Base-by-base conservation (phyloP, 1,140 invertebrate genomes). In the Chlorops oryzae region DNA sequence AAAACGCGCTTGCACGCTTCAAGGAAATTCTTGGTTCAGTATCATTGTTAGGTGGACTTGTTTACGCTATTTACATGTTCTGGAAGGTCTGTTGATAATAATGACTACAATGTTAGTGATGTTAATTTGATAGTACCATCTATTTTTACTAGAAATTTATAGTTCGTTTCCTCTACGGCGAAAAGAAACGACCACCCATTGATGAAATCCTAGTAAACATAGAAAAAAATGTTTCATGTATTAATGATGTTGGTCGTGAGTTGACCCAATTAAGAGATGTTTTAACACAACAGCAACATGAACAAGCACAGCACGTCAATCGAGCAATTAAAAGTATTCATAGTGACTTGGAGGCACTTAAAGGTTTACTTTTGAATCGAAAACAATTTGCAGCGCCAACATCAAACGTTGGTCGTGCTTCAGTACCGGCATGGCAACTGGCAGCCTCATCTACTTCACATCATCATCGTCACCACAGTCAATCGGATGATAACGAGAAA, bases 351-450 rank as follows among this genome's bases (percentile, higher is more conserved):
- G 77, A 84, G 53, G 85, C 84, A 56, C 79, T 89, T 27, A 89
- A 88, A 70, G 84, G 85, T 43, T 77, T 89, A 54, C 71, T 88
- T 38, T 70, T 89, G 21, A 86, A 84, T 61, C 83, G 85, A 56
- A 87, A 86, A 68, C 85, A 88, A 71, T 88, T 88, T 64, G 83
- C 86, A 15, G 72, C 77, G 0, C 73, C 79, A 5, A 53, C 65
- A 15, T 52, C 58, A 3, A 76, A 81, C 3, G 80, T 83, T 10
- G 25, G 62, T n/a, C 82, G 83, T 5, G 80, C 83, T 9, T 86
- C 84, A 2, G 87, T 88, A 52, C 86, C 86, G 21, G 77, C 83
- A 9, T 89, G 86, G 86, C 86, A 88, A 65, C 74, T 86, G 28
- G 76, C 79, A n/a, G 77, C 77, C 5, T 54, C 65, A 17, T 59